These are phyloP conservation scores for Magallana ariakensis DNA, from an alignment of 1,140 invertebrate species.

Conservation along the genomic window DNA sequence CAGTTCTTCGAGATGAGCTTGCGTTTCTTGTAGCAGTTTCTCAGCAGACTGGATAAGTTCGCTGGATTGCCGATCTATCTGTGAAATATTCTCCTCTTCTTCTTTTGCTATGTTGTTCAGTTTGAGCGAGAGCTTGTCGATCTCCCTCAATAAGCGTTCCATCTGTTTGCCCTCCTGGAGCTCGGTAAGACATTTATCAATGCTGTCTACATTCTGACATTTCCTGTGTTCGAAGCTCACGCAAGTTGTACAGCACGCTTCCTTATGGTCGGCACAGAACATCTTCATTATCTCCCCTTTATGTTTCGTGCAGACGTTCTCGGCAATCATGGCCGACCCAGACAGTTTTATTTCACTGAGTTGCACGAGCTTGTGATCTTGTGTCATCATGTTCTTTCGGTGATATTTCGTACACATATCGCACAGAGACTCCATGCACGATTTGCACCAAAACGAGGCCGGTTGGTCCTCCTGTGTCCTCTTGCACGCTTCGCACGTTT, in stretches of 20 bases:
- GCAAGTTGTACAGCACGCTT: neutral
- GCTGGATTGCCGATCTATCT: neutral
- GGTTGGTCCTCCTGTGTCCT: neutral
- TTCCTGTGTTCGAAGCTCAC: neutral
- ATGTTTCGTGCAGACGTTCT: neutral
- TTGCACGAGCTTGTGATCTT: neutral
- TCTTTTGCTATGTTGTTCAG: neutral
- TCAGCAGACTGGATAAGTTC: neutral
- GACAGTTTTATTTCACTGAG: neutral
- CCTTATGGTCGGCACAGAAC: neutral
- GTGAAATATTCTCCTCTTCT: neutral
- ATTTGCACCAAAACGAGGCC: neutral
- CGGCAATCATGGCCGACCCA: neutral
- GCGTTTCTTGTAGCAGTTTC: neutral
- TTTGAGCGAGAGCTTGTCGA: neutral
- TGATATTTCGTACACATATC: conserved; percentile 14
- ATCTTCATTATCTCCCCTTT: conserved; percentile 7
- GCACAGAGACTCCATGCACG: neutral
- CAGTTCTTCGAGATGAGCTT: neutral
- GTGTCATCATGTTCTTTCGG: neutral
- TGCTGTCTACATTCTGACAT: neutral
- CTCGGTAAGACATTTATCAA: neutral
- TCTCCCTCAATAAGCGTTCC: neutral
- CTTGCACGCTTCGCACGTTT: neutral
- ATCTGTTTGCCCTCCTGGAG: neutral